phyloP scores from a whole-genome alignment of 2,113 vertebrate species.

The Sebastes fasciatus region DNA sequence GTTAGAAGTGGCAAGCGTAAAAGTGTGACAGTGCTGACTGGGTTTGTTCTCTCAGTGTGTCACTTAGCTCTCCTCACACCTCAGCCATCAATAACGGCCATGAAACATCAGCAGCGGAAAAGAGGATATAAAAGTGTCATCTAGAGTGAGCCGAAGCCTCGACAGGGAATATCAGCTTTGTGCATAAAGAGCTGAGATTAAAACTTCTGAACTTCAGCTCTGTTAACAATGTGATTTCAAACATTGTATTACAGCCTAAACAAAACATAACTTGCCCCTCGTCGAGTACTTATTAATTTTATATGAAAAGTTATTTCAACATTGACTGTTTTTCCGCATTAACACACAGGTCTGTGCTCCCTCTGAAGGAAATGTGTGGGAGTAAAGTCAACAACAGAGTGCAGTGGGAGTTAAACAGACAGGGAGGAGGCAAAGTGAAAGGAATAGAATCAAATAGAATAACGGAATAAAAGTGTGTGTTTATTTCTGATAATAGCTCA shows the following conservation, averaged over 20 bases:
- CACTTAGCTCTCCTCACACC: conserved; percentile 24
- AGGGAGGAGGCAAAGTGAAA: not conserved
- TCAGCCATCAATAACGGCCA: conserved; percentile 27
- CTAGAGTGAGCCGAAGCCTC: conserved; percentile 8
- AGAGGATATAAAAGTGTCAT: conserved; percentile 7
- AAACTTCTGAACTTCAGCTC: not conserved
- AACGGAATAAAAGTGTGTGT: conserved; percentile 4
- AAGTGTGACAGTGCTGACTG: conserved; percentile 29
- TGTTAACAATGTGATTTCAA: not conserved
- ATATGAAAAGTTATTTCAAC: not conserved
- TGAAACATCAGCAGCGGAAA: conserved; percentile 22
- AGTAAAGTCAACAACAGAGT: conserved; percentile 22
- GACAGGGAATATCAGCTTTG: conserved; percentile 13
- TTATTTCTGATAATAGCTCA: not conserved
- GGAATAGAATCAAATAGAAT: not conserved
- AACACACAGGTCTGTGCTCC: not conserved
- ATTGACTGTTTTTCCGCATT: not conserved
- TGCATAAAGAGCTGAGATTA: not conserved
- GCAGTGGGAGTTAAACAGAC: not conserved
- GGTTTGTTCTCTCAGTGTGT: conserved; percentile 29
- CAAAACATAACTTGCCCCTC: not conserved
- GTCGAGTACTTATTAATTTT: not conserved
- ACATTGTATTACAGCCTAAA: not conserved
- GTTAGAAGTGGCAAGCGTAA: not conserved
- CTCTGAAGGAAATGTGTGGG: conserved; percentile 1